Conservation (phyloP, 1,140 invertebrate species). For the Paraescarpia echinospica region DNA sequence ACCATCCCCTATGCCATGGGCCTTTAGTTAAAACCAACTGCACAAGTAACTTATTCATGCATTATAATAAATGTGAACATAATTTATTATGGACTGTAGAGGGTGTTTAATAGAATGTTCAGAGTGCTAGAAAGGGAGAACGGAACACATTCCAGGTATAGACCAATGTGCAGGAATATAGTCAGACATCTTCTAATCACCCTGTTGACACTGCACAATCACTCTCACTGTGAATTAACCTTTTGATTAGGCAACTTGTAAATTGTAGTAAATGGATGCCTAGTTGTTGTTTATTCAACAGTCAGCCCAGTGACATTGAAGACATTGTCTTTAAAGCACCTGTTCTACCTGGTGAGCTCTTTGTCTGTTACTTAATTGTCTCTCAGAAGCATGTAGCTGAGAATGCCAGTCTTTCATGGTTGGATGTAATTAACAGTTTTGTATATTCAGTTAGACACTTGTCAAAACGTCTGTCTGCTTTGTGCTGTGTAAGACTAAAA, state of each 20-base stretch:
- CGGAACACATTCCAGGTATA: too few species aligned
- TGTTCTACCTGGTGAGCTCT: not conserved
- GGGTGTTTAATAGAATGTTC: too few species aligned
- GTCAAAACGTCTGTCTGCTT: not conserved
- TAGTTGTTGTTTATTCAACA: not conserved
- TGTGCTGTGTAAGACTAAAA: not conserved
- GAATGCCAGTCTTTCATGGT: not conserved
- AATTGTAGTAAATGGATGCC: not conserved
- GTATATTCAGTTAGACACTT: not conserved
- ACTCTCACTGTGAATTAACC: not conserved
- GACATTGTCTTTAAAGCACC: not conserved
- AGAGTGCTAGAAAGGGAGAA: too few species aligned
- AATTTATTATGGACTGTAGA: too few species aligned
- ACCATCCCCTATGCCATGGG: too few species aligned
- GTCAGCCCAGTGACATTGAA: not conserved
- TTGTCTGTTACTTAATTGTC: not conserved
- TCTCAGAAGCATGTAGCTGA: not conserved
- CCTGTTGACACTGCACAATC: not conserved
- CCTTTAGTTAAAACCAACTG: too few species aligned
- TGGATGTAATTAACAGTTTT: not conserved
- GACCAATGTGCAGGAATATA: not conserved
- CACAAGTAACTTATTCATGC: too few species aligned
- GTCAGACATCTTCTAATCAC: not conserved
- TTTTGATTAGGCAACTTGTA: not conserved
- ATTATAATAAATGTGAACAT: too few species aligned